These are phyloP conservation scores for Rhaphigaster nebulosa DNA, from an alignment of 2,888 invertebrate species.

Conservation along the genomic window DNA sequence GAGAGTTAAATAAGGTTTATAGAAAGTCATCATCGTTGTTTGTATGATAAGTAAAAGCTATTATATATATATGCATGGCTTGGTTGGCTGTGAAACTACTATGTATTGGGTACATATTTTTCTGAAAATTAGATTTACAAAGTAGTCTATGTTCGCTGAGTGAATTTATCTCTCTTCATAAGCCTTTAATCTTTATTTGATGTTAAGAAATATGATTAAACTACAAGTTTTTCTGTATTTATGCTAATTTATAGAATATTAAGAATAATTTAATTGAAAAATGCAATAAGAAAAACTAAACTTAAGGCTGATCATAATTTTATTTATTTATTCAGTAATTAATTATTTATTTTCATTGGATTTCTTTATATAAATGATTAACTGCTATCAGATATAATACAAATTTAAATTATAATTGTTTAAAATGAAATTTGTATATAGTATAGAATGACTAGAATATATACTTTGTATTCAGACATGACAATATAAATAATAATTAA, in stretches of 20 bases:
- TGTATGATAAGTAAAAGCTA: not conserved
- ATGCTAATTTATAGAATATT: not conserved
- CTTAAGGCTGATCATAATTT: slow-evolving; percentile 24
- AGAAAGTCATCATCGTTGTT: not conserved
- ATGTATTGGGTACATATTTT: slow-evolving; percentile 13
- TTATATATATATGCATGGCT: slow-evolving; percentile 1
- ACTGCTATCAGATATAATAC: not conserved
- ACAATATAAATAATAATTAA: not conserved
- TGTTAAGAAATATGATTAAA: not conserved
- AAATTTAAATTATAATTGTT: not conserved
- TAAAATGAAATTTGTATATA: not conserved
- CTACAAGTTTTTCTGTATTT: slow-evolving; percentile 14
- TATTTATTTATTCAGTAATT: slow-evolving; percentile 39
- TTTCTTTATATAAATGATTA: not conserved
- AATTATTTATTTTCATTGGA: slow-evolving; percentile 12
- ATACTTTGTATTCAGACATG: not conserved
- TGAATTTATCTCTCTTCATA: not conserved
- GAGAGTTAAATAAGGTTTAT: not conserved
- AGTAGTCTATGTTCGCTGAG: not conserved
- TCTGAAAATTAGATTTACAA: not conserved
- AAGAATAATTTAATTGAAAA: not conserved
- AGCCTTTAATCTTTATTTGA: not conserved
- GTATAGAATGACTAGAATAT: not conserved
- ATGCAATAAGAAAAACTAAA: not conserved
- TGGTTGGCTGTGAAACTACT: slow-evolving; percentile 29